phyloP scores from a whole-genome alignment of 2,888 invertebrate species.

The Phlogophora meticulosa region DNA sequence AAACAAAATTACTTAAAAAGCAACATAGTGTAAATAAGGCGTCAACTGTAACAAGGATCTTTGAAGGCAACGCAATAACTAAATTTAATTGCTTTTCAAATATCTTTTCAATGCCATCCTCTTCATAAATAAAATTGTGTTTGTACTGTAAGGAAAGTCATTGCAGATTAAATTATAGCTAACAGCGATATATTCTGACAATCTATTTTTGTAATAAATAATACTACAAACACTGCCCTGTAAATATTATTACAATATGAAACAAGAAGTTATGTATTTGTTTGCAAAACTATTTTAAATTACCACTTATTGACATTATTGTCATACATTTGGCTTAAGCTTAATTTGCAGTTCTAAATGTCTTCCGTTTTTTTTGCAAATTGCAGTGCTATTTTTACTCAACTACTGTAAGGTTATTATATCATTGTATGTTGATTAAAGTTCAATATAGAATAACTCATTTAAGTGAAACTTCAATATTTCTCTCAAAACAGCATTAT shows the following conservation, averaged over 20 bases:
- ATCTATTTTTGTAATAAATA: not conserved
- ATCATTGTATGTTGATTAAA: too few species aligned
- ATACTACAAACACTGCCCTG: not conserved
- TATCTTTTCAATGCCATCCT: conserved; percentile 59
- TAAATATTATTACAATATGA: not conserved
- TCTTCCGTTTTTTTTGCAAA: too few species aligned
- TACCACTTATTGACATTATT: not conserved
- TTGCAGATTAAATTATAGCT: conserved; percentile 17
- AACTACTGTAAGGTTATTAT: too few species aligned
- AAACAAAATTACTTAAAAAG: not conserved
- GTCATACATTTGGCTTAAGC: not conserved
- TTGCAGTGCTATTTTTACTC: too few species aligned
- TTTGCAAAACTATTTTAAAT: not conserved
- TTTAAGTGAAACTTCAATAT: too few species aligned
- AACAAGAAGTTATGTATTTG: not conserved
- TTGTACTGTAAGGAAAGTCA: conserved; percentile 18
- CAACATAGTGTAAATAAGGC: conserved; percentile 10
- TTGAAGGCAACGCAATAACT: conserved; percentile 43
- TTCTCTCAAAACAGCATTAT: too few species aligned
- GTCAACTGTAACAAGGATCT: conserved; percentile 28
- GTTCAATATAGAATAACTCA: too few species aligned
- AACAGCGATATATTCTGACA: conserved; percentile 9
- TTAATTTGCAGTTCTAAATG: too few species aligned
- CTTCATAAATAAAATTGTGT: conserved; percentile 33
- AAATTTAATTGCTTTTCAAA: conserved; percentile 51